These are phyloP conservation scores for Gymnorhina tibicen DNA, from an alignment of 2,113 vertebrate genomes.

Conservation along the genomic window DNA sequence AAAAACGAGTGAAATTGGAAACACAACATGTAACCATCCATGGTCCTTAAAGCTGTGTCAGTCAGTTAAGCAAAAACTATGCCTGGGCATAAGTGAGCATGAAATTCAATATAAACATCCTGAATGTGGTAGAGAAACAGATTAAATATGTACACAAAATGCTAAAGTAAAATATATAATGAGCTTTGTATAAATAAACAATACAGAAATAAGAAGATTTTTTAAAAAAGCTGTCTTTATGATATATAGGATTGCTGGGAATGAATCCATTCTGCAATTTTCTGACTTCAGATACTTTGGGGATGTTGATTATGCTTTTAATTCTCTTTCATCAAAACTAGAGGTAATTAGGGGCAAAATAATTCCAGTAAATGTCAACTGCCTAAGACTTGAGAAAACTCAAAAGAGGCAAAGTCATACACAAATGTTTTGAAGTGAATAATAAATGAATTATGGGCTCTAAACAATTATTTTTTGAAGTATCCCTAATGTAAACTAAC, in stretches of 20 bases:
- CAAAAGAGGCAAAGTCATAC: background rate
- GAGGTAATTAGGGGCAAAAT: constrained; percentile 50
- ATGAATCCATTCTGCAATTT: background rate
- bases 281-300: constrained; percentile 5
- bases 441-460: background rate
- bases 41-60: background rate
- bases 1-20: background rate
- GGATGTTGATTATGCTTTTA: constrained; percentile 46
- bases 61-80: background rate
- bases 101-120: constrained; percentile 4
- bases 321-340: constrained; percentile 50
- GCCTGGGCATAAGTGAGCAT: background rate
- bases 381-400: background rate
- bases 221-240: background rate
- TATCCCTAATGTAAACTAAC: background rate
- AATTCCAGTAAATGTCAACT: constrained; percentile 38
- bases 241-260: background rate
- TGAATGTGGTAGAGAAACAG: background rate
- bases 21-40: background rate
- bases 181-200: background rate
- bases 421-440: background rate
- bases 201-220: background rate
- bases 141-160: background rate
- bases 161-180: background rate
- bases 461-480: constrained; percentile 20